These are phyloP conservation scores for Parnassius apollo DNA, from an alignment of 2,888 invertebrate species.

Conservation along the genomic window DNA sequence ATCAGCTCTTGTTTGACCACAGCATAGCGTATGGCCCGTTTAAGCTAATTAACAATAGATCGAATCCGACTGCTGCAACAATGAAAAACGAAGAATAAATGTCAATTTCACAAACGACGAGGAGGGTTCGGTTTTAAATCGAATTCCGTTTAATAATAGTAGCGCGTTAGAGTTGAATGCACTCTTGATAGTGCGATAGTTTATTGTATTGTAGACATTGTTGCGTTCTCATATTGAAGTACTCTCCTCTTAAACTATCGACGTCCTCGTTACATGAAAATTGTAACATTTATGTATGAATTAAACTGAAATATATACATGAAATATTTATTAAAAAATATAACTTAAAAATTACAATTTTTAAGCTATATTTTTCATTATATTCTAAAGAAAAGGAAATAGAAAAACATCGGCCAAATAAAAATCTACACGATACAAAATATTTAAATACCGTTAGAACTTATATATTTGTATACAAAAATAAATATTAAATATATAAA, in stretches of 20 bases:
- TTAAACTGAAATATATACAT: no score
- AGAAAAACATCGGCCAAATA: no score
- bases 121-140: constrained; percentile 80
- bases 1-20: constrained; percentile 45
- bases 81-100: constrained; percentile 81
- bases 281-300: background rate
- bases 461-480: no score
- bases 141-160: constrained; percentile 81
- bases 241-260: constrained; percentile 20
- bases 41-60: constrained; percentile 81
- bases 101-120: constrained; percentile 80
- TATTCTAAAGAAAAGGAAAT: no score
- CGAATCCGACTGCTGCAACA: constrained; percentile 75
- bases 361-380: no score
- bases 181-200: constrained; percentile 74
- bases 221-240: constrained; percentile 37
- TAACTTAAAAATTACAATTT: no score
- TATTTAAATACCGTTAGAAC: no score
- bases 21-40: constrained; percentile 71
- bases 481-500: no score
- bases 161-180: constrained; percentile 76
- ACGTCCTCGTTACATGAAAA: constrained; percentile 4
- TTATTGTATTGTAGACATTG: constrained; percentile 65
- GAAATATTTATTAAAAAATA: no score
- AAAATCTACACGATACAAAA: no score